phyloP scores from a whole-genome alignment of 2,113 vertebrate genomes.

The Oophaga pumilio region DNA sequence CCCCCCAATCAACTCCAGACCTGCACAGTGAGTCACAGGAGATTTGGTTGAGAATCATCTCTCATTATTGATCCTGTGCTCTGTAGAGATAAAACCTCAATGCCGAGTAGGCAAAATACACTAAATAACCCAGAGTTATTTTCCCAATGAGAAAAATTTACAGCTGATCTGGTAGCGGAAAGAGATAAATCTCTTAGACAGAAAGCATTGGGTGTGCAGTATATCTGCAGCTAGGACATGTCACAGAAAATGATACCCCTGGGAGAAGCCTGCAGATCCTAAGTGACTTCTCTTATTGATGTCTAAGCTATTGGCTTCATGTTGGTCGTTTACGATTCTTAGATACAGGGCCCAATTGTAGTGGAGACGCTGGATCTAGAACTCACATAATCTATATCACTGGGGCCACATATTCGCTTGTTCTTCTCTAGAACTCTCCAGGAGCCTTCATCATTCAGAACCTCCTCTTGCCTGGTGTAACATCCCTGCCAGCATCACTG shows the following conservation, averaged over 20 bases:
- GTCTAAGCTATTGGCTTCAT: not conserved
- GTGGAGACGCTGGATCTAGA: not conserved
- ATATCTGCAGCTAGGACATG: not conserved
- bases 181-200: constrained; percentile 24
- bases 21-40: not conserved
- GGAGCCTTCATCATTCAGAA: no score
- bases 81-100: constrained; percentile 6
- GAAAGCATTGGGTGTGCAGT: not conserved
- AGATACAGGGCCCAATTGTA: not conserved
- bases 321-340: not conserved
- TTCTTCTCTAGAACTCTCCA: not conserved
- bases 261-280: not conserved
- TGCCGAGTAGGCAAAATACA: constrained; percentile 34
- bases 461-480: not conserved
- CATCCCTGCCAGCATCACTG: no score
- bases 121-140: constrained; percentile 3
- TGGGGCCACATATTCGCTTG: not conserved
- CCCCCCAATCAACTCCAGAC: not conserved
- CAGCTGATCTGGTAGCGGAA: constrained; percentile 1
- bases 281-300: not conserved
- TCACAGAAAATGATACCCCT: not conserved
- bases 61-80: constrained; percentile 21
- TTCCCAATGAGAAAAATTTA: constrained; percentile 25
- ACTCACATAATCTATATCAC: not conserved
- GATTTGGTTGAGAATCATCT: not conserved